These are phyloP conservation scores for Pantala flavescens DNA, from an alignment of 1,140 invertebrate species.

Conservation along the genomic window DNA sequence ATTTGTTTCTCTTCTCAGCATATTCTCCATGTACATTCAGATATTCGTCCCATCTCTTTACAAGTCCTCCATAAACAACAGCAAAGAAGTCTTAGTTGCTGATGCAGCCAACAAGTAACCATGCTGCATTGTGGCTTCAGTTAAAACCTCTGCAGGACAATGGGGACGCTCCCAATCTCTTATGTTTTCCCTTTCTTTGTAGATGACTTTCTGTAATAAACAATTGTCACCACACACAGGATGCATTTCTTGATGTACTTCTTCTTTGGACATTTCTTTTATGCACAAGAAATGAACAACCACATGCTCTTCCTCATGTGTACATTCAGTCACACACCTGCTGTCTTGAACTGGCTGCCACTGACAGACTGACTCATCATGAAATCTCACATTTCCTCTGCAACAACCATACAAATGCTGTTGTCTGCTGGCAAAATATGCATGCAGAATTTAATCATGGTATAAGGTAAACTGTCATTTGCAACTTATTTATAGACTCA, in stretches of 20 bases:
- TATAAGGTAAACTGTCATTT: not conserved
- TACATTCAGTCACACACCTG: not conserved
- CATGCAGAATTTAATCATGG: not conserved
- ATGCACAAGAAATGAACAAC: no score
- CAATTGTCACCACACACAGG: no score
- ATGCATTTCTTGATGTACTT: no score
- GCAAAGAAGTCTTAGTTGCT: not conserved
- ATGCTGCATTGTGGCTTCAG: not conserved
- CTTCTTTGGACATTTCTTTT: no score
- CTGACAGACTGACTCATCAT: not conserved
- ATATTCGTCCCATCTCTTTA: not conserved
- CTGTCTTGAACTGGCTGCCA: not conserved
- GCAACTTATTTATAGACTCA: not conserved
- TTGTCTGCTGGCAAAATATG: not conserved
- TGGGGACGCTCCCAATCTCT: not conserved
- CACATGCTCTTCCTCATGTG: not conserved
- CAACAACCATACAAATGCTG: not conserved
- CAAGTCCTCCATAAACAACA: not conserved
- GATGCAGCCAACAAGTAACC: not conserved
- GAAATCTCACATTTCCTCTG: not conserved
- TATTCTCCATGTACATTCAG: slow-evolving; percentile 3
- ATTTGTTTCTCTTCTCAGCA: slow-evolving; percentile 11
- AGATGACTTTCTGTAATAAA: not conserved
- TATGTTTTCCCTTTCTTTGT: not conserved
- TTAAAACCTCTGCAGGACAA: not conserved